phyloP scores from a whole-genome alignment of 2,113 vertebrate species.

The Empidonax traillii region DNA sequence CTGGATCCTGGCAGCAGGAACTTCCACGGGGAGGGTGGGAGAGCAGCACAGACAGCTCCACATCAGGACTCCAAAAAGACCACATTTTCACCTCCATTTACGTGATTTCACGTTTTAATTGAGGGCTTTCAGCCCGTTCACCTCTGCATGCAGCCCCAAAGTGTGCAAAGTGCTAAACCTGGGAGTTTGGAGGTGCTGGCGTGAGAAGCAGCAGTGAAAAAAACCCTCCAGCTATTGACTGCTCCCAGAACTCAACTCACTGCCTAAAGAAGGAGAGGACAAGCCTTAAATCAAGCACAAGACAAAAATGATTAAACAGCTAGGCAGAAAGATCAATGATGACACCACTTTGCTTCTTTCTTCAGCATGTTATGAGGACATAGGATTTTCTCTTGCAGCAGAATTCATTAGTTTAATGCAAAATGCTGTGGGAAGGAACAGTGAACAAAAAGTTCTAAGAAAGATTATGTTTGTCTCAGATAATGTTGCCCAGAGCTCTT shows the following conservation, averaged over 20 bases:
- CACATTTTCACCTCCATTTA: background rate
- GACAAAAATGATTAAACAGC: background rate
- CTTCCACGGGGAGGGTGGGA: background rate
- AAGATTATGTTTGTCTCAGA: background rate
- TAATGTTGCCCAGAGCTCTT: background rate
- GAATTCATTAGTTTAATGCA: background rate
- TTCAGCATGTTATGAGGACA: background rate
- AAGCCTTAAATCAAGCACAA: background rate
- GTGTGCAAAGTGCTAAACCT: rapidly evolving
- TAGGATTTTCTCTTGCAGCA: background rate
- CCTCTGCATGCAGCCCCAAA: background rate
- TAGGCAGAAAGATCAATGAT: background rate
- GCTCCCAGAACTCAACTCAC: background rate
- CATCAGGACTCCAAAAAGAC: background rate
- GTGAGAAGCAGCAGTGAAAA: background rate
- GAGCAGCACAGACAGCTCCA: background rate
- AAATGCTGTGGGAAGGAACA: background rate
- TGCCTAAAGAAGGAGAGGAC: background rate
- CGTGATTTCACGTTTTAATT: background rate
- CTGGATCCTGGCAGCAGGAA: background rate
- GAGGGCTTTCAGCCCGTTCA: background rate
- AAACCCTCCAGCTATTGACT: background rate
- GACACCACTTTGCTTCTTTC: background rate
- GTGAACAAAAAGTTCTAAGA: background rate
- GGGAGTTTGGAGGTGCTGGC: background rate